phyloP scores from a whole-genome alignment of 2,888 invertebrate species.

The Copidosoma aretas region DNA sequence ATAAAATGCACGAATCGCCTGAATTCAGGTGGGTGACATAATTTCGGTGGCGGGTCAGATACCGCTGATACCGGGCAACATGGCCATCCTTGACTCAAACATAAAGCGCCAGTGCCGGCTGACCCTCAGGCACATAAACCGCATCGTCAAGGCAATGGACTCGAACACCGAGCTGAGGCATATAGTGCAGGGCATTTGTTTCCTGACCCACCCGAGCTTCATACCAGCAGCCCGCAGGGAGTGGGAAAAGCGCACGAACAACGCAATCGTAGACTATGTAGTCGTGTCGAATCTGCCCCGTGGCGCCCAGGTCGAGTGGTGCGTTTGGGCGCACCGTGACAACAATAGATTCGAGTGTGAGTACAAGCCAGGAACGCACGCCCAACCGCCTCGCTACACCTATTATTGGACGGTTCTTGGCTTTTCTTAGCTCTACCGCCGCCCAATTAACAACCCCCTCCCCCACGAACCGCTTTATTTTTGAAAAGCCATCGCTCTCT shows the following conservation, averaged over 20 bases:
- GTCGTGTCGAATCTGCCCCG: constrained; percentile 83
- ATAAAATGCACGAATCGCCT: neutral
- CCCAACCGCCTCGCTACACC: neutral
- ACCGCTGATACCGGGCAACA: constrained; percentile 82
- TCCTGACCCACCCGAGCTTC: constrained; percentile 76
- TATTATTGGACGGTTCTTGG: constrained; percentile 19
- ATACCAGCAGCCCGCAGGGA: constrained; percentile 79
- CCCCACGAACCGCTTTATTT: constrained; percentile 15
- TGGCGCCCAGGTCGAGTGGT: constrained; percentile 87
- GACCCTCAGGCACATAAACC: constrained; percentile 81
- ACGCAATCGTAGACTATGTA: constrained; percentile 86
- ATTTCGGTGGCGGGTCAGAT: constrained; percentile 92
- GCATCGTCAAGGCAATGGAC: constrained; percentile 83
- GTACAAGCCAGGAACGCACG: constrained; percentile 50
- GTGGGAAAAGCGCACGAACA: constrained; percentile 83
- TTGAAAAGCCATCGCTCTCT: constrained; percentile 7
- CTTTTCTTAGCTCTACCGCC: constrained; percentile 10
- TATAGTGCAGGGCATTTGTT: constrained; percentile 87
- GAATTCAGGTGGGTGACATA: constrained; percentile 76
- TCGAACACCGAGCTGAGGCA: constrained; percentile 79
- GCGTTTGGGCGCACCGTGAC: constrained; percentile 88
- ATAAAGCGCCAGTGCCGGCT: constrained; percentile 83
- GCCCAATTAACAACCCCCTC: neutral
- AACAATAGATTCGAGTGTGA: constrained; percentile 88
- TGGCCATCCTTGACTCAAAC: constrained; percentile 78